phyloP scores from a whole-genome alignment of 2,113 vertebrate genomes.

The Spermophilus dauricus region DNA sequence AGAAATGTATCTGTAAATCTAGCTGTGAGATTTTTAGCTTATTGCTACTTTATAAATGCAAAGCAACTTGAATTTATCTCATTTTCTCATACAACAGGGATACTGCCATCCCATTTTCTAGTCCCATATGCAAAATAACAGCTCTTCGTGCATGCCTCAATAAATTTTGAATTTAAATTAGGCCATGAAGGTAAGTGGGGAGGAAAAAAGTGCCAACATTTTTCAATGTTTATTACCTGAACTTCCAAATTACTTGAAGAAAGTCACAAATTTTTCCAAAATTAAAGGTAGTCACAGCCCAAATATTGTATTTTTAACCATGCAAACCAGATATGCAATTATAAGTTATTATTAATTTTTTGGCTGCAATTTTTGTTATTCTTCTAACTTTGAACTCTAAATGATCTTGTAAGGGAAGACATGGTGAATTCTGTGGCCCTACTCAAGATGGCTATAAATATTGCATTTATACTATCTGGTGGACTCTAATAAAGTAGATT shows the following conservation, averaged over 20 bases:
- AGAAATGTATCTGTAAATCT: neutral
- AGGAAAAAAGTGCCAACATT: conserved; percentile 63
- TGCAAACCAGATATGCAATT: neutral
- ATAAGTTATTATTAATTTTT: neutral
- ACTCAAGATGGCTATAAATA: neutral
- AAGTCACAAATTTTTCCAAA: conserved; percentile 37
- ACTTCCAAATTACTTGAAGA: conserved; percentile 67
- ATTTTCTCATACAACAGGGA: conserved; percentile 39
- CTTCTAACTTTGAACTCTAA: neutral
- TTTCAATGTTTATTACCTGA: conserved; percentile 76
- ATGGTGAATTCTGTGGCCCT: neutral
- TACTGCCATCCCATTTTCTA: neutral
- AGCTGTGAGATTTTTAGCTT: conserved; percentile 23
- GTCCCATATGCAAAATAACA: conserved; percentile 53
- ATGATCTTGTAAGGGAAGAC: neutral
- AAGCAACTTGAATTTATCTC: conserved; percentile 38
- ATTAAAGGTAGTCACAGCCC: neutral
- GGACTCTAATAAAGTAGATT: conserved; percentile 22
- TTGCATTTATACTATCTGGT: neutral
- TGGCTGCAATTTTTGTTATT: neutral
- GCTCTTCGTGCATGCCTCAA: conserved; percentile 4
- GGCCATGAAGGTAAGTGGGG: conserved; percentile 60
- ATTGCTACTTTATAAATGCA: conserved; percentile 41
- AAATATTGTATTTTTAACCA: neutral
- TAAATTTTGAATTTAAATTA: conserved; percentile 73